Conservation (phyloP, 53 echinoderm and acorn worm genomes). For the Hippasteria phrygiana region DNA sequence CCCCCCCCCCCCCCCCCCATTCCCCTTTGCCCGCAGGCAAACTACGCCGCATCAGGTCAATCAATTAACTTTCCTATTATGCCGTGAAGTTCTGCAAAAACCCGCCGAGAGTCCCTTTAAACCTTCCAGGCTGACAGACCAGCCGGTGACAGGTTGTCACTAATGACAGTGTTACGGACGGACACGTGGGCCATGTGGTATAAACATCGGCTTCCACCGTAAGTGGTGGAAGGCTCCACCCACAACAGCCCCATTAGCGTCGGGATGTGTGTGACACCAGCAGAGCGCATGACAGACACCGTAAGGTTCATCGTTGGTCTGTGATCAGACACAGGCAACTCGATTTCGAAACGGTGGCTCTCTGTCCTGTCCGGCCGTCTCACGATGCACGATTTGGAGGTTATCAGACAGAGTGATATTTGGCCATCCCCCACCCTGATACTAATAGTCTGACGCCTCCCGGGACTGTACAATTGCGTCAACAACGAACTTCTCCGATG, state of each 20-base stretch:
- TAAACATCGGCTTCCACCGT: not conserved
- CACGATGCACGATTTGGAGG: not conserved
- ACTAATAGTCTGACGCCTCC: not conserved
- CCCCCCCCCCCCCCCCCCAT: too few species aligned
- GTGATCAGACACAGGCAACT: too few species aligned
- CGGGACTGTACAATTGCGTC: too few species aligned
- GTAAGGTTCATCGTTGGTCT: not conserved
- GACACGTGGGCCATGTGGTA: slow-evolving; percentile 30
- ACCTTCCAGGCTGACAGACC: not conserved
- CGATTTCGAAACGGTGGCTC: too few species aligned
- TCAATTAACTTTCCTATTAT: too few species aligned
- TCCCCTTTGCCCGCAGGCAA: too few species aligned
- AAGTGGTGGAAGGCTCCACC: slow-evolving; percentile 8
- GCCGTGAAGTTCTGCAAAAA: too few species aligned
- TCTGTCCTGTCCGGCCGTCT: not conserved
- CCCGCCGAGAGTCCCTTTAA: slow-evolving; percentile 25
- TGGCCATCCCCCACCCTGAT: not conserved
- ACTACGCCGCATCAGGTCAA: too few species aligned
- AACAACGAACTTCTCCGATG: too few species aligned
- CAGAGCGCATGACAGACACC: slow-evolving; percentile 21
- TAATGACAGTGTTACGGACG: not conserved
- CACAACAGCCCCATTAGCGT: slow-evolving; percentile 25
- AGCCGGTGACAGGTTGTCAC: slow-evolving; percentile 45
- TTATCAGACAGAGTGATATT: too few species aligned
- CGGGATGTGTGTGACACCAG: not conserved